Evolutionary conservation across 2,797 vertebrate genomes (phyloP), one percentile per base, ranked within the genome.

Genomic region (Cossypha caffra): DNA sequence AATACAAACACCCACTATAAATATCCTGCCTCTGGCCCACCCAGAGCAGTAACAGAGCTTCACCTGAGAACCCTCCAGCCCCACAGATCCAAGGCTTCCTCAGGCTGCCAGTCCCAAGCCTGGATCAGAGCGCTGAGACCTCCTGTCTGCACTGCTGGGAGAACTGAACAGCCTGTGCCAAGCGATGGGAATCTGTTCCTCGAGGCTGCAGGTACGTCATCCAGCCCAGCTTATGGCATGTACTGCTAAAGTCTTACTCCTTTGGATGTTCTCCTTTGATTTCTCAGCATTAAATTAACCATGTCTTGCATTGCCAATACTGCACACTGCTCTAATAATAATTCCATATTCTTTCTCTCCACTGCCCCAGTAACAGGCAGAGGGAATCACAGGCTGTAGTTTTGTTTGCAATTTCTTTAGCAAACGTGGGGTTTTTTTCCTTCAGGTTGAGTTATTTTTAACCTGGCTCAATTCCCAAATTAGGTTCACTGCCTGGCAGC

Each of bases 371-470:
- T 51, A 75, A 84, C 0, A 62, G 24, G 63, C 3, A 0, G 48
- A 79, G 28, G 68, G 59, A 89, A 92, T 42, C 75, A 85, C 55
- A 72, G 45, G 50, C 72, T 83, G 45, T 57, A 59, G 52, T 35
- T 86, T 54, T 55, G 19, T 45, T 72, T 76, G 71, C 45, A 38
- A 48, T 95, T 85, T 71, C 71, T 75, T 52, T n/a, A 78, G 66
- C 48, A 82, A 88, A 37, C 0, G 0, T 25, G 33, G 1, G 2
- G 8, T 13, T 37, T 62, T 42, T 75, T 72, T 35, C 31, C n/a
- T 81, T 67, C 87, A 91, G 71, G 72, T 52, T 38, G 68, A 74
- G 79, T 72, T 95, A 91, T 95, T 89, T 91, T 95, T 88, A 93
- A 61, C 85, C 61, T 90, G 84, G 57, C 72, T 90, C 42, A 16